Base-by-base conservation (phyloP, 2,797 vertebrate genomes). In the Macropus fuliginosus region DNA sequence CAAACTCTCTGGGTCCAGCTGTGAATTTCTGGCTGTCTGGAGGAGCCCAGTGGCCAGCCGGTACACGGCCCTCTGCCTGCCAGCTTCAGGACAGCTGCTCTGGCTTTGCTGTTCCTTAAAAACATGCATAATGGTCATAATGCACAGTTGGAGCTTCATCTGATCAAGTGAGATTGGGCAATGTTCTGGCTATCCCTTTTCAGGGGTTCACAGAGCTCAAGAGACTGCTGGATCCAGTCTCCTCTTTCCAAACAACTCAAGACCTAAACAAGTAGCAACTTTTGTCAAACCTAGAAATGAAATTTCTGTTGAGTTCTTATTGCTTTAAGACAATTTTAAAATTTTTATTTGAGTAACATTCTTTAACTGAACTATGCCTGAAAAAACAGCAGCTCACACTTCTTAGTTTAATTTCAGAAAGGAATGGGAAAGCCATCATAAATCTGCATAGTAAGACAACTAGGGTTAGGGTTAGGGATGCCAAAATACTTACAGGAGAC, bases 1-100 rank as follows among this genome's bases (percentile, higher is more conserved):
- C 93, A 99, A 98, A 97, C 99, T 99, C 56, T 99, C 99, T 0
- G 99, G 97, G 97, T 99, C 99, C 98, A 99, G 56, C 62, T 98
- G 99, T 90, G 99, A 99, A 98, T 99, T 99, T 95, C 99, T 99
- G 96, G 99, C 99, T 5, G 99, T 98, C 98, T 99, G 99, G 97
- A 99, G 94, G 96, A 99, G 98, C 93, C 99, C 99, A 50, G 98
- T 99, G 93, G 99, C 99, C 96, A 99, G 98, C 95, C 98, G 99
- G 98, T 99, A 99, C 34, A 98, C 98, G 27, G 99, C 99, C 98
- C 98, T 99, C 97, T 99, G 98, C 94, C 98, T 98, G 97, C 98
- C 97, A 91, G 98, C 99, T 97, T 99, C 99, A n/a, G 99, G 99
- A 95, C 99, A 99, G 96, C 98, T 99, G 1, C 98, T 99, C 98